Conservation (phyloP, 2,888 invertebrate species). For the Aphodius granarius region DNA sequence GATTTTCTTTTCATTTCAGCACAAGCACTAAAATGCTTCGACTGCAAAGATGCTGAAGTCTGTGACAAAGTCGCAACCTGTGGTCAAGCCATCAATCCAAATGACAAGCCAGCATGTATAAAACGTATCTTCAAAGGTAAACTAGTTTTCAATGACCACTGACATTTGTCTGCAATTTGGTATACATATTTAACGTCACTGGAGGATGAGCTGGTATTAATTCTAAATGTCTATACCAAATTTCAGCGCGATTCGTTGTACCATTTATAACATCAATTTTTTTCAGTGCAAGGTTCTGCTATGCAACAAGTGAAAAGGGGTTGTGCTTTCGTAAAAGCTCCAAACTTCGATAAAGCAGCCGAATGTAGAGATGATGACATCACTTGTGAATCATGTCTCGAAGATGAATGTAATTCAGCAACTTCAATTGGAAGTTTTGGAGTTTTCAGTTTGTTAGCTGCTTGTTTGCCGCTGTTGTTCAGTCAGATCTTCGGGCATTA, state of each 20-base stretch:
- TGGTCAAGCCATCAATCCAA: background rate
- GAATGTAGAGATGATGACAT: background rate
- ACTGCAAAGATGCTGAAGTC: background rate
- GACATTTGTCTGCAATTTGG: no score
- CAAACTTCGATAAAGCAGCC: background rate
- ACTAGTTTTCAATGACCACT: no score
- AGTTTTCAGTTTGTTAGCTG: background rate
- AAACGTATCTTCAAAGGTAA: constrained; percentile 6
- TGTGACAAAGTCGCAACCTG: background rate
- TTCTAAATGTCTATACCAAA: no score
- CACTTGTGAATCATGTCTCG: background rate
- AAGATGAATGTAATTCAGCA: constrained; percentile 5
- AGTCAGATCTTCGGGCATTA: background rate
- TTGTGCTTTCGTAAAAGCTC: background rate
- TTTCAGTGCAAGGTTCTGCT: background rate
- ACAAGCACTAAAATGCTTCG: background rate
- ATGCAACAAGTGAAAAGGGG: background rate
- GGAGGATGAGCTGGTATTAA: no score
- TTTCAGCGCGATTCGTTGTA: no score
- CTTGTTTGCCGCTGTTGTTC: background rate
- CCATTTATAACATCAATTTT: no score
- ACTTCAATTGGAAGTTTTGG: background rate
- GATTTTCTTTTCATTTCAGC: background rate
- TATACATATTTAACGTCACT: no score
- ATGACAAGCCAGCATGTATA: background rate